These are phyloP conservation scores for Dryoscopus gambensis DNA, from an alignment of 2,113 vertebrate species.

Conservation along the genomic window DNA sequence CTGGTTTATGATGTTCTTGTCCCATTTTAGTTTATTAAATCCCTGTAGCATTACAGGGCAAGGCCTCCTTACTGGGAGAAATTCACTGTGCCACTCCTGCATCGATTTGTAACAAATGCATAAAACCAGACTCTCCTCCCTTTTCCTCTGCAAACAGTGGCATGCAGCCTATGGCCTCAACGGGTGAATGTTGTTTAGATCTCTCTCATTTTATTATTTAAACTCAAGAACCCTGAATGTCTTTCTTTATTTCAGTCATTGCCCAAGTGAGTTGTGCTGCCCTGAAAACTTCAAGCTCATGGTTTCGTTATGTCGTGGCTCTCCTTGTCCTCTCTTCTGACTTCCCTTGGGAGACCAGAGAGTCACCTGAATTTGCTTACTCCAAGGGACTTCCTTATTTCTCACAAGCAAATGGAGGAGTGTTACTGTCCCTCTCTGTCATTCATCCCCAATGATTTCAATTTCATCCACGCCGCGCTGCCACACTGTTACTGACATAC, in stretches of 20 bases:
- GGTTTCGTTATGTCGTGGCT: neutral
- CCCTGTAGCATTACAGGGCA: neutral
- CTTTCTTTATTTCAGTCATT: neutral
- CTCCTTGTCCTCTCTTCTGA: neutral
- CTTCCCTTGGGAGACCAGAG: neutral
- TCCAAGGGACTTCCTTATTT: neutral
- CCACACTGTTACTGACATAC: no score
- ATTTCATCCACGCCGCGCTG: neutral
- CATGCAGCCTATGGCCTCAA: neutral
- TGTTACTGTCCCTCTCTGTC: neutral
- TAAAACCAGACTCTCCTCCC: neutral
- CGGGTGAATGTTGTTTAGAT: neutral
- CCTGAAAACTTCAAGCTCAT: neutral
- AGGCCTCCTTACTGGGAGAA: neutral
- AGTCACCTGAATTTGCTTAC: neutral
- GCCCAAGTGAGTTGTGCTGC: neutral
- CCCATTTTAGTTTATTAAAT: neutral
- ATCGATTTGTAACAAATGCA: neutral
- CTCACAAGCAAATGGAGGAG: neutral
- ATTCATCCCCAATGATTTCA: neutral
- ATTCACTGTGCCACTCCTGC: neutral
- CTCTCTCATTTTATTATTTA: neutral
- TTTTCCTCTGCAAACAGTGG: neutral
- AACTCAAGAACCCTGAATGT: neutral
- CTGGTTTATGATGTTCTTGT: neutral